Evolutionary conservation across 2,888 invertebrate species (phyloP).

Genomic region (Geotrupes spiniger): DNA sequence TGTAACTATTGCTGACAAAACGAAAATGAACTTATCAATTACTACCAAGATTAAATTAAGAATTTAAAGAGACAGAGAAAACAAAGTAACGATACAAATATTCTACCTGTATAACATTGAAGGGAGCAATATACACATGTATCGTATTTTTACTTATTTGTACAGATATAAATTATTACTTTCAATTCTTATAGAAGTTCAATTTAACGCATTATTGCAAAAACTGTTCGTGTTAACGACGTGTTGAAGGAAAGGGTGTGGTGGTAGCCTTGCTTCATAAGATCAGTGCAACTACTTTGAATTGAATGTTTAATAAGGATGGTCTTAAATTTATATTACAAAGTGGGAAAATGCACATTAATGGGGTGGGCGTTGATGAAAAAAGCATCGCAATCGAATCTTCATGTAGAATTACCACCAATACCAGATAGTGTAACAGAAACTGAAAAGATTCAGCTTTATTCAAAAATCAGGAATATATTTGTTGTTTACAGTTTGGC

Average conservation of each 20-base stretch:
- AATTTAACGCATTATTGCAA: constrained; percentile 58
- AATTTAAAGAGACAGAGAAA: too few species aligned
- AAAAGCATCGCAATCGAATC: constrained; percentile 30
- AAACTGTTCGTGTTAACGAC: constrained; percentile 53
- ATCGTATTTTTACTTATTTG: too few species aligned
- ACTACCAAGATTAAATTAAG: constrained; percentile 53
- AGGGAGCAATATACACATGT: constrained; percentile 56
- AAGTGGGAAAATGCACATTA: constrained; percentile 37
- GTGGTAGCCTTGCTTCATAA: constrained; percentile 56
- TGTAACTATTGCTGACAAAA: constrained; percentile 52
- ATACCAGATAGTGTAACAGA: constrained; percentile 14
- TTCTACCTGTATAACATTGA: too few species aligned
- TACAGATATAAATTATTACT: too few species aligned
- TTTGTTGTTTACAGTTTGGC: not conserved
- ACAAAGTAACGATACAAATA: too few species aligned
- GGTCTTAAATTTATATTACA: constrained; percentile 41
- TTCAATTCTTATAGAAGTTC: constrained; percentile 54
- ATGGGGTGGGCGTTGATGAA: constrained; percentile 36
- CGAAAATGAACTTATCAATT: constrained; percentile 54
- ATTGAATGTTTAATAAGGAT: constrained; percentile 55
- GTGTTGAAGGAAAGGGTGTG: constrained; percentile 52
- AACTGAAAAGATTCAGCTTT: not conserved
- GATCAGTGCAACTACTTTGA: constrained; percentile 54
- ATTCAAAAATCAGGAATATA: not conserved
- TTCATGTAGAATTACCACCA: constrained; percentile 26